These are phyloP conservation scores for Acrocephalus kingi DNA, from an alignment of 2,113 vertebrate species.

Conservation along the genomic window DNA sequence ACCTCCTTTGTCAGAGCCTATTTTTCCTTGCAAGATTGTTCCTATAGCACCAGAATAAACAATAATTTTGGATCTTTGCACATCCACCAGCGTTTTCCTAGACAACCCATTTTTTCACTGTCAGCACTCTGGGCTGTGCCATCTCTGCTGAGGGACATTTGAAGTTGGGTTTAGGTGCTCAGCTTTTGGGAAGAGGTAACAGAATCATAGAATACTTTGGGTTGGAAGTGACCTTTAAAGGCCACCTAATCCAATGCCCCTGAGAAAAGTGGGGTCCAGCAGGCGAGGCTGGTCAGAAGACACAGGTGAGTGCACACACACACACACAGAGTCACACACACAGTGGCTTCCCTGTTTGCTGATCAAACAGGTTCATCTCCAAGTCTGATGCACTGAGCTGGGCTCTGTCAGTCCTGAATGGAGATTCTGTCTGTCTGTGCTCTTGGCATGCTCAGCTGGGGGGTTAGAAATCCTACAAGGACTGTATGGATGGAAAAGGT, in stretches of 20 bases:
- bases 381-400: neutral
- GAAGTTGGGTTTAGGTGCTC: neutral
- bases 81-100: neutral
- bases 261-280: neutral
- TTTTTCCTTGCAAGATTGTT: neutral
- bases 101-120: neutral
- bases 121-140: neutral
- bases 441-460: neutral
- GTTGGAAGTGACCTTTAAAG: neutral
- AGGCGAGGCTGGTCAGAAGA: neutral
- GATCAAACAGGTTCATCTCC: neutral
- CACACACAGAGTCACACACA: too few species aligned
- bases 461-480: neutral
- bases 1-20: conserved; percentile 1
- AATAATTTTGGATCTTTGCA: conserved; percentile 16
- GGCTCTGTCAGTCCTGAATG: neutral
- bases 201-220: neutral
- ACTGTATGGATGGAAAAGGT: neutral
- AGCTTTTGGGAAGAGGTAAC: neutral
- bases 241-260: neutral
- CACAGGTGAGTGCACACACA: neutral
- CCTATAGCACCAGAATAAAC: conserved; percentile 17
- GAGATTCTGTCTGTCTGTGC: neutral
- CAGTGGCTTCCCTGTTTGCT: fast-evolving
- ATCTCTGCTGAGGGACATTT: neutral